phyloP scores from a whole-genome alignment of 1,140 invertebrate species.

The Brachystomella parvula region DNA sequence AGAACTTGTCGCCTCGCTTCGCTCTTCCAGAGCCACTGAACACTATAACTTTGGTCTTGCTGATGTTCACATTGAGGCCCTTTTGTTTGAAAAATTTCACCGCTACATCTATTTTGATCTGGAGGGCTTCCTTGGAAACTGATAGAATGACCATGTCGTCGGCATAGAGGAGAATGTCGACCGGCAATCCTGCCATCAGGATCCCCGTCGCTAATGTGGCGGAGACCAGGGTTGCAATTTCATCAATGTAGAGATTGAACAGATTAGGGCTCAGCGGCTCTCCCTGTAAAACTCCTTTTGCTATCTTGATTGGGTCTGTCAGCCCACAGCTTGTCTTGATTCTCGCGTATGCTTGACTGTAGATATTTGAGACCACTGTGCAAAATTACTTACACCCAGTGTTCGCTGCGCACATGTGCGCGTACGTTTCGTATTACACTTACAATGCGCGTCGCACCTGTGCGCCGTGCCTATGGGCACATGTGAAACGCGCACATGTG shows the following conservation, averaged over 20 bases:
- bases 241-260: conserved; percentile 34
- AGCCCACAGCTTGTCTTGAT: neutral
- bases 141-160: conserved; percentile 8
- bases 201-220: neutral
- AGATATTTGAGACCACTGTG: no score
- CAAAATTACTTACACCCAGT: no score
- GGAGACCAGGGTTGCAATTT: conserved; percentile 24
- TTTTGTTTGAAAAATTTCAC: neutral
- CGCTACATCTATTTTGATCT: conserved; percentile 3
- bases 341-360: no score
- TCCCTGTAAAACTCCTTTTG: conserved; percentile 36
- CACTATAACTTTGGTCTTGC: conserved; percentile 16
- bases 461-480: no score
- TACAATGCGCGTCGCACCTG: no score
- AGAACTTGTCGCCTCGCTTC: no score
- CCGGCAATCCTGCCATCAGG: neutral
- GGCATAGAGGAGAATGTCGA: conserved; percentile 9
- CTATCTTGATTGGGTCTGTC: conserved; percentile 16
- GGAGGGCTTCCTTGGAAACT: neutral
- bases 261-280: conserved; percentile 33
- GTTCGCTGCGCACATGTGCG: no score
- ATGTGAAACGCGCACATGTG: no score
- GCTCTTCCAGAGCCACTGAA: no score
- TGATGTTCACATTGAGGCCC: conserved; percentile 11
- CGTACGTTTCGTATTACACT: no score